Evolutionary conservation across 2,888 invertebrate genomes (phyloP), one percentile per base, ranked within the genome.

Genomic region (Andrena bicolor): DNA sequence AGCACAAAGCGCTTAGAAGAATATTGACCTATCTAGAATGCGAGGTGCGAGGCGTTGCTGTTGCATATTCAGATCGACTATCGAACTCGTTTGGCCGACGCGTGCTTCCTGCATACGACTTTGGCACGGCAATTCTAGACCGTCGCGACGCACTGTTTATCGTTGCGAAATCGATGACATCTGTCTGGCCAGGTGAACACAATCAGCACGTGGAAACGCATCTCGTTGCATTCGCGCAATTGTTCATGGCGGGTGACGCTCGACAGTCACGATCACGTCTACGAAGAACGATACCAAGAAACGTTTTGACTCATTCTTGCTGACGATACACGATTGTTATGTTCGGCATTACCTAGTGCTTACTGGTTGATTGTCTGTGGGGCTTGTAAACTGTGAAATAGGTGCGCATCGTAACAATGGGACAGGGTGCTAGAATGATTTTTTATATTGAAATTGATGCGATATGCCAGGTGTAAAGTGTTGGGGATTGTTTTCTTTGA

Each of bases 21-120:
- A 68, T 68, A 74, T 74, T 74, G 48, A 13, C 41, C 16, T 58
- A 58, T 68, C 56, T 66, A 23, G 56, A 66, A 58, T 74, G 41
- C 48, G 4, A 48, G 41, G 16, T 41, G 41, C 41, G 41, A 16
- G 41, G 41, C 16, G 13, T 4, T 13, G 41, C 16, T 41, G 53
- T 23, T 75, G 69, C 75, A 61, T 60, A 69, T 70, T 35, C 61
- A 26, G 7, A 3, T 16, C 23, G 5, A 41, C 5, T 16, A 16
- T 41, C 41, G 41, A 41, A 41, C 41, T 41, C 41, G 16, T 41
- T 41, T 41, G 5, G 26, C 7, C 60, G 3, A 13, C 23, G 48
- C 26, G n/a, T 35, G 32, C 16, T 51, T 70, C 32, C 28, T 48
- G 20, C 20, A 23, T 41, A 26, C 13, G 35, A 16, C 20, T 69